These are phyloP conservation scores for Diadophis punctatus DNA, from an alignment of 2,113 vertebrate species.

Conservation along the genomic window DNA sequence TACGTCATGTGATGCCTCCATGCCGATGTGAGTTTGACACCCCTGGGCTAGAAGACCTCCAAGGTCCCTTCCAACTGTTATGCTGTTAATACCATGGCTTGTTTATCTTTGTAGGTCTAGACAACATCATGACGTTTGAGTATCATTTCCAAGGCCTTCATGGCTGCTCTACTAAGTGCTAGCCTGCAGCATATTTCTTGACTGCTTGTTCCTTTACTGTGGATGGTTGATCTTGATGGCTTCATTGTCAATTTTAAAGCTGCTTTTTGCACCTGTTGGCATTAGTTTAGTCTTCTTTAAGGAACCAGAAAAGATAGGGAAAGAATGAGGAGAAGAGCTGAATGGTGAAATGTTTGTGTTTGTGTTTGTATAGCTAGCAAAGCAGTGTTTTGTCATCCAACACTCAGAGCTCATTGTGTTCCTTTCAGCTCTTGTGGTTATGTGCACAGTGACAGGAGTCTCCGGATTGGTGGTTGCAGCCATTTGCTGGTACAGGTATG, in stretches of 20 bases:
- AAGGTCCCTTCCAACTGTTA: too few relatives aligned
- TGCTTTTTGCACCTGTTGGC: background rate
- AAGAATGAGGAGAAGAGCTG: background rate
- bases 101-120: background rate
- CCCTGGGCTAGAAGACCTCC: too few relatives aligned
- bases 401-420: background rate
- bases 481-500: conserved; percentile 49
- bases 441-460: conserved; percentile 43
- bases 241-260: background rate
- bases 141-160: background rate
- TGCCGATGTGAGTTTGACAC: too few relatives aligned
- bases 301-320: background rate
- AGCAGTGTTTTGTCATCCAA: background rate
- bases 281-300: background rate
- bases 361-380: background rate
- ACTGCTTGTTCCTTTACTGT: background rate
- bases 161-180: background rate
- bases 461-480: conserved; percentile 44
- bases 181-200: background rate
- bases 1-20: too few relatives aligned
- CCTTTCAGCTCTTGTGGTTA: conserved; percentile 40
- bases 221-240: background rate
- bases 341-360: background rate
- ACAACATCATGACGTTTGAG: background rate
- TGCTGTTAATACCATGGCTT: background rate